Conservation (phyloP, 1,140 invertebrate genomes). For the Microvelia longipes region DNA sequence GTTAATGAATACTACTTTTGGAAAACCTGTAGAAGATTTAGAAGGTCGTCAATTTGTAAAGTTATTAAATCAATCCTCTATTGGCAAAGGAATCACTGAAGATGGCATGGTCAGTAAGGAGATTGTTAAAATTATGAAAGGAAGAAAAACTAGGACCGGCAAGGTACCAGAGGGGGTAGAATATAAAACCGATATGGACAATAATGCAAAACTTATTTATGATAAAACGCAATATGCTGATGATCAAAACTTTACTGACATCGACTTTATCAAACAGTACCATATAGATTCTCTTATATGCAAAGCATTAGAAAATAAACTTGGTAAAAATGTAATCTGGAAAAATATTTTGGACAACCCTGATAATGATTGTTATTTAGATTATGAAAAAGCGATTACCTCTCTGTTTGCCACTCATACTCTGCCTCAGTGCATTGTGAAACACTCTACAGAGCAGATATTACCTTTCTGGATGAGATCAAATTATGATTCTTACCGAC, state of each 20-base stretch:
- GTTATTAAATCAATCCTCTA: not conserved
- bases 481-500: not conserved
- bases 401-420: not conserved
- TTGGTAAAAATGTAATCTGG: not conserved
- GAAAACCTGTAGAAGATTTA: not conserved
- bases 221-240: not conserved
- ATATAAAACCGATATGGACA: not conserved
- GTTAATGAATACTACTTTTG: not conserved
- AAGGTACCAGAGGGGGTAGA: not conserved
- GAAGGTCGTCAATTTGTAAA: not conserved
- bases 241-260: not conserved
- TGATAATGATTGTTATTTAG: not conserved
- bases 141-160: not conserved
- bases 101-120: not conserved
- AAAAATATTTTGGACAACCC: not conserved
- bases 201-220: not conserved
- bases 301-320: not conserved
- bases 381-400: not conserved
- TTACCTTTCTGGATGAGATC: not conserved
- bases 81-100: not conserved
- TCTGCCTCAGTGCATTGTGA: not conserved
- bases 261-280: not conserved
- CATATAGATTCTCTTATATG: constrained; percentile 1
- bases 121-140: not conserved
- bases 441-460: not conserved